Evolutionary conservation across 2,888 invertebrate genomes (phyloP).

Genomic region (Orchestes rusci): DNA sequence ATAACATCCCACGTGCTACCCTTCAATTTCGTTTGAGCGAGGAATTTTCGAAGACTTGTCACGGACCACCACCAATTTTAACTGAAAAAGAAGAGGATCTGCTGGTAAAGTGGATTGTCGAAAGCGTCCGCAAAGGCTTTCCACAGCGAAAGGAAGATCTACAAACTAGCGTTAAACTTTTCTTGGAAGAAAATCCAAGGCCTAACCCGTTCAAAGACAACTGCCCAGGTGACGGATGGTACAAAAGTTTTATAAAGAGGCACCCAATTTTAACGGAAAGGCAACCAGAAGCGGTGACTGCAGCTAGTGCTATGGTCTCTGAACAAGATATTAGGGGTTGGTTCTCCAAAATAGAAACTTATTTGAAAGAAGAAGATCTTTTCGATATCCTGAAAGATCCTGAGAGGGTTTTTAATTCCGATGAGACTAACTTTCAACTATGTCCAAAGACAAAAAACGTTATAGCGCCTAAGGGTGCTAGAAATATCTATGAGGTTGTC

Average conservation of each 20-base stretch:
- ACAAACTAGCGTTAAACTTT: constrained; percentile 17
- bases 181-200: constrained; percentile 15
- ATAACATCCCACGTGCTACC: constrained; percentile 14
- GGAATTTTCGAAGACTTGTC: too few species aligned
- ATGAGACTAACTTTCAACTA: constrained; percentile 32
- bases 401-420: constrained; percentile 31
- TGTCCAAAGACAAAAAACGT: constrained; percentile 31
- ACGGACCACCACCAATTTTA: too few species aligned
- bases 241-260: too few species aligned
- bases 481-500: constrained; percentile 40
- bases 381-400: constrained; percentile 28
- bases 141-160: constrained; percentile 26
- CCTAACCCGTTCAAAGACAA: constrained; percentile 22
- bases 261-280: too few species aligned
- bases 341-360: constrained; percentile 28
- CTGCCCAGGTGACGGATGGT: too few species aligned
- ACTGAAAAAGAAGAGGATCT: too few species aligned
- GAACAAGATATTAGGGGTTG: constrained; percentile 30
- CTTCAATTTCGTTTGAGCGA: too few species aligned
- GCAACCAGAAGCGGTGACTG: too few species aligned
- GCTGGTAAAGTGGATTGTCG: too few species aligned
- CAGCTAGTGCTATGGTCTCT: constrained; percentile 27
- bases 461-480: too few species aligned
- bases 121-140: too few species aligned
- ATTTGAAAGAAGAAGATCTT: constrained; percentile 20